Evolutionary conservation across 2,113 vertebrate species (phyloP).

Genomic region (Halcyon malimbica): DNA sequence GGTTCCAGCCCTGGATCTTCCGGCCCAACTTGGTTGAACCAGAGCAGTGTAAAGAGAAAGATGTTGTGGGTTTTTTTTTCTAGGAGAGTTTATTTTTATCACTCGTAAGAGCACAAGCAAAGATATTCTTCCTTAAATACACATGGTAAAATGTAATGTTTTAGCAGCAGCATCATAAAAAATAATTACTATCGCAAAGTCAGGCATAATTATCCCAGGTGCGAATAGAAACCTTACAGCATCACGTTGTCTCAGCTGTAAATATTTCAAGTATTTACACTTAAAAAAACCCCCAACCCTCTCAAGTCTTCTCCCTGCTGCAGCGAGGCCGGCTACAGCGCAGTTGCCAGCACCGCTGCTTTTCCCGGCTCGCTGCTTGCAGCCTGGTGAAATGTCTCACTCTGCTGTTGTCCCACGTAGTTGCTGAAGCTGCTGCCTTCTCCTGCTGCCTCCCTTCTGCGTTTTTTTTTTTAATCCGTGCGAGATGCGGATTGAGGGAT

Average conservation of each 20-base stretch:
- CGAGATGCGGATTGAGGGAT: background rate
- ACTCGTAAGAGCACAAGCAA: background rate
- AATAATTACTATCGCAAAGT: background rate
- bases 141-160: background rate
- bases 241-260: background rate
- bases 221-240: background rate
- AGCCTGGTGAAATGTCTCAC: rapidly evolving
- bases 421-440: background rate
- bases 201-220: background rate
- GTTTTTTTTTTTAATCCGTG: rapidly evolving
- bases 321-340: background rate
- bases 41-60: background rate
- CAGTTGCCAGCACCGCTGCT: background rate
- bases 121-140: background rate
- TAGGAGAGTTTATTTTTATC: background rate
- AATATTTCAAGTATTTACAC: background rate
- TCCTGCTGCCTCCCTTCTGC: background rate
- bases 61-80: background rate
- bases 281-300: background rate
- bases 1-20: too few relatives aligned
- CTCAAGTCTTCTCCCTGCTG: background rate
- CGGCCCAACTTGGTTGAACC: background rate
- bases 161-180: background rate
- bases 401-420: background rate
- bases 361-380: background rate